Conservation (phyloP, 2,888 invertebrate genomes). For the Eristalis arbustorum region DNA sequence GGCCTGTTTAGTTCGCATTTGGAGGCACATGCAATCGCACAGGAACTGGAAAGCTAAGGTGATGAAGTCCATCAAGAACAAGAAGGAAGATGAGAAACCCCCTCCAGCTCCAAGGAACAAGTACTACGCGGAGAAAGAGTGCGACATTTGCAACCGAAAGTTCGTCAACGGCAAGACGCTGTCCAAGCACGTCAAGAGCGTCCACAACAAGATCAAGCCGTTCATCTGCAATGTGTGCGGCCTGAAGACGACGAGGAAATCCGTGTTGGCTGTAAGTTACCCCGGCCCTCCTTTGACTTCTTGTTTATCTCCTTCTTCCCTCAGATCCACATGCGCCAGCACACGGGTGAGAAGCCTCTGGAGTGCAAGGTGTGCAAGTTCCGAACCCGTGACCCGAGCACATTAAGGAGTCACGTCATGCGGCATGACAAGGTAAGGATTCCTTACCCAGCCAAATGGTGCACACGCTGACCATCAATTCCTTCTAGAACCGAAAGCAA, state of each 20-base stretch:
- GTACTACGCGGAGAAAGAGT: constrained; percentile 84
- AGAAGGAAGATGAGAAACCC: constrained; percentile 57
- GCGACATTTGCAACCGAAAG: constrained; percentile 85
- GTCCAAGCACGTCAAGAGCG: constrained; percentile 86
- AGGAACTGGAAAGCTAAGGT: constrained; percentile 78
- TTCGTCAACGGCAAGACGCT: constrained; percentile 86
- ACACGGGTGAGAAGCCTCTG: constrained; percentile 89
- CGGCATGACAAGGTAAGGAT: constrained; percentile 81
- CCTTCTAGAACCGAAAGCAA: constrained; percentile 80
- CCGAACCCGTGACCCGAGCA: constrained; percentile 88
- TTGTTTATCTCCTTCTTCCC: constrained; percentile 23
- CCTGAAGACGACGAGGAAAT: constrained; percentile 86
- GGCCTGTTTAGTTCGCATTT: constrained; percentile 80
- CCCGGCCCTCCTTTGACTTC: background rate
- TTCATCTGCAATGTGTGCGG: constrained; percentile 88
- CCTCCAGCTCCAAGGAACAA: constrained; percentile 74
- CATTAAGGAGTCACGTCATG: constrained; percentile 85
- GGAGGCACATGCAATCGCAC: constrained; percentile 85
- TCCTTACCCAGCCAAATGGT: background rate
- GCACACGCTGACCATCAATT: background rate
- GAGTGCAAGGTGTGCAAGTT: constrained; percentile 86
- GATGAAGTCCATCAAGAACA: constrained; percentile 73
- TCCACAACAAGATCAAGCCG: constrained; percentile 87
- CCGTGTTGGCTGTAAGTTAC: constrained; percentile 83
- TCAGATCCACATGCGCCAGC: constrained; percentile 87